Base-by-base conservation (phyloP, 2,113 vertebrate genomes). In the Oryzias celebensis region DNA sequence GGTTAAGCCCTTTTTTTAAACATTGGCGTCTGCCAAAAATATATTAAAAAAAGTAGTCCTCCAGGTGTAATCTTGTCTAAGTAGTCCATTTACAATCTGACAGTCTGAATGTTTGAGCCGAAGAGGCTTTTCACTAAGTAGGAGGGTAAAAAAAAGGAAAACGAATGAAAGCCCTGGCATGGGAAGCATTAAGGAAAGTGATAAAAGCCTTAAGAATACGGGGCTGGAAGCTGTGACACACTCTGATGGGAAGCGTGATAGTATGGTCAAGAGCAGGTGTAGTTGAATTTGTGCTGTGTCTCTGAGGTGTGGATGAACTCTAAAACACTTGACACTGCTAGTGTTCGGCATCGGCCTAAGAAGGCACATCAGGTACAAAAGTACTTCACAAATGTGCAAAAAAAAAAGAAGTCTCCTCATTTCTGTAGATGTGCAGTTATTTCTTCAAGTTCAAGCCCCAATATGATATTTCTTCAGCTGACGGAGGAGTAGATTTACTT, bases 221-320 rank as follows among this genome's bases (percentile, higher is more conserved):
- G 14, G 4, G 44, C 31, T 14, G 53, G 18, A 47, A 41, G 44
- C 43, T 15, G 13, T 7, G 22, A 44, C 46, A 36, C 50, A 43
- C 36, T 36, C 31, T 36, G 24, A 47, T 12, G 1, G n/a, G 28
- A 45, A 22, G 41, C 50, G 56, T 7, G 16, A 43, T 15, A 1
- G 22, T 17, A 42, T 22, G 42, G 46, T 55, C 45, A 63, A 49
- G 58, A 28, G 26, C n/a, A 68, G 50, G 51, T 50, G 59, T 10
- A 5, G 2, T 7, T 56, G 26, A 20, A 18, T 59, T 18, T 48
- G 28, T 23, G 14, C 7, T 47, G 7, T 1, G 20, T 17, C 31
- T 17, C 46, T 44, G 51, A 28, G 6, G 65, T 58, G 36, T 26
- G 43, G 58, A 47, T 42, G 49, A 50, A 70, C 41, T 58, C 31